Evolutionary conservation across 2,888 invertebrate species (phyloP), one percentile per base, ranked within the genome.

Genomic region (Epinotia demarniana): DNA sequence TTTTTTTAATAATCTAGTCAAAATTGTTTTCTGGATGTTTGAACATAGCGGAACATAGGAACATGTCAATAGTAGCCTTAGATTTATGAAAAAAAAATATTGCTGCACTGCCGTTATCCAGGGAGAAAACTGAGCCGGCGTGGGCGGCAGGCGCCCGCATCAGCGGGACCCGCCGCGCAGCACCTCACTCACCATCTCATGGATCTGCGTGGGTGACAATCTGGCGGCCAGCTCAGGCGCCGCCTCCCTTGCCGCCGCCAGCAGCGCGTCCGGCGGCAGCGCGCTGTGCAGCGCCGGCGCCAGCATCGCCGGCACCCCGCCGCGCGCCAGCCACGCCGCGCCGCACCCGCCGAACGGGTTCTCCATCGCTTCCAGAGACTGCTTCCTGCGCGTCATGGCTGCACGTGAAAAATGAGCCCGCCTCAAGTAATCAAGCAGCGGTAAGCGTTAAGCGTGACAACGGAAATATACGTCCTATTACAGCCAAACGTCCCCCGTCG

Each of bases 231-330:
- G 95, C 84, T 96, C 96, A 85, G 96, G 96, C 63, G 99, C 98
- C 78, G 97, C 96, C 86, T 97, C 97, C 91, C 99, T 97, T 19
- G 99, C 99, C 80, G 97, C 95, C 75, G 97, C 97, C 95, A 99
- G 98, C 80, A 98, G 95, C 79, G 96, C 96, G 85, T 98, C 98
- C 84, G 97, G 97, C 78, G 95, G 92, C 76, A 95, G 90, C 77
- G 92, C 95, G 86, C 91, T 90, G 81, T 91, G 90, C 82, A 96
- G 90, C 78, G 95, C 94, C 78, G 95, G 95, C 79, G 93, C 94
- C 81, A 95, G 85, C 84, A 95, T 87, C 73, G 90, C 92, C 77
- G 91, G 91, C 79, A 92, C 91, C 76, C 91, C 94, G 79, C 93
- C 94, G 80, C 82, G 84, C 82, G 88, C 86, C 82, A 88, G 85